These are phyloP conservation scores for Polymixis lichenea DNA, from an alignment of 2,888 invertebrate genomes.

Conservation along the genomic window DNA sequence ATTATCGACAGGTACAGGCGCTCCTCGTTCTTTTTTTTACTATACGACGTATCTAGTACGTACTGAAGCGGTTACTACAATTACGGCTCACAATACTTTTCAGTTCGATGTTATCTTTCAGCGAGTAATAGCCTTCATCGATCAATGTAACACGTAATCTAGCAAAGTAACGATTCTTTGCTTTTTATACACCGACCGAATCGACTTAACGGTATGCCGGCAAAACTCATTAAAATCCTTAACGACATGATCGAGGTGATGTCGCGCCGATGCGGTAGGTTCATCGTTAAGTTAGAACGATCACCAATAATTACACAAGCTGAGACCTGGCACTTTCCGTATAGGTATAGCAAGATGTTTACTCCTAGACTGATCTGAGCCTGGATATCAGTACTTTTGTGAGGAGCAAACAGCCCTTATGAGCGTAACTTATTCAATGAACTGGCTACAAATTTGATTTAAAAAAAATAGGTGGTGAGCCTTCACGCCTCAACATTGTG, in stretches of 20 bases:
- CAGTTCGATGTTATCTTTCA: slow-evolving; percentile 32
- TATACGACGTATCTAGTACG: slow-evolving; percentile 11
- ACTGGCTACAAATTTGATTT: background rate
- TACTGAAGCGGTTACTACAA: slow-evolving; percentile 12
- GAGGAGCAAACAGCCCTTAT: background rate
- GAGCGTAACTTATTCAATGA: background rate
- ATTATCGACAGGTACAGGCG: slow-evolving; percentile 53
- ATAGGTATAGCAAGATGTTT: background rate
- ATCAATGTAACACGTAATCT: slow-evolving; percentile 27
- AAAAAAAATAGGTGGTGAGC: background rate
- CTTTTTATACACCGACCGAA: slow-evolving; percentile 31
- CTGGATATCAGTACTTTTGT: background rate
- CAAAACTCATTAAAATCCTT: slow-evolving; percentile 46
- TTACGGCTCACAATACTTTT: slow-evolving; percentile 14
- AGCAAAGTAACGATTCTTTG: slow-evolving; percentile 26
- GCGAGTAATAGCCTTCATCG: slow-evolving; percentile 27
- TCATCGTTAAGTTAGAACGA: background rate
- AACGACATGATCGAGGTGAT: slow-evolving; percentile 16
- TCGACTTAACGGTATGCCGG: slow-evolving; percentile 47
- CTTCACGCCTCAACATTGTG: background rate
- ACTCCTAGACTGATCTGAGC: slow-evolving; percentile 3
- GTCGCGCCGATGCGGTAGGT: background rate
- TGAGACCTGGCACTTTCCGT: background rate
- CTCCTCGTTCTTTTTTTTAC: slow-evolving; percentile 47
- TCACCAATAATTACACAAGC: background rate